Base-by-base conservation (phyloP, 2,113 vertebrate species). In the Clarias magur region DNA sequence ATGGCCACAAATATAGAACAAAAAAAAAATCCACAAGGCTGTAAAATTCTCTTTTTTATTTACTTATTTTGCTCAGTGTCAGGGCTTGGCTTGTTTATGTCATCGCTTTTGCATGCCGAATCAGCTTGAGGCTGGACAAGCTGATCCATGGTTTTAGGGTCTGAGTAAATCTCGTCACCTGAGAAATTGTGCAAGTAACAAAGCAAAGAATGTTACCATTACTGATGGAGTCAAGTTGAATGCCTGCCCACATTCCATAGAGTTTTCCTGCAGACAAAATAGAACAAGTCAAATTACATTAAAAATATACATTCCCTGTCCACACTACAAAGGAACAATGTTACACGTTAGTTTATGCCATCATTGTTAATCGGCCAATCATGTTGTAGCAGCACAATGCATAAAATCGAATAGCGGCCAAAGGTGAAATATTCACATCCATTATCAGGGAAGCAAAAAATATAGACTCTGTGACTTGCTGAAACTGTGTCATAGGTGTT, bases 141-240 rank as follows among this genome's bases (percentile, higher is more conserved):
- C 91, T 88, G 72, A 86, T 94, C 95, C 90, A 89, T 88, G 83
- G 89, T 88, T 25, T 60, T n/a, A 27, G 53, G 89, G 89, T 86
- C 63, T 56, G 85, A 89, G 90, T 93, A 91, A 92, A 95, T 93
- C 91, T 92, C 94, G 97, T 99, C 97, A 99, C 96, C 97, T 99
- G 73, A 88, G 89, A 73, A 93, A 84, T 59, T 95, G 88, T 0
- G 72, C 88, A 65, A 94, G 56, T 56, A 95, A 82, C 76, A 93
- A 17, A 48, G 91, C 90, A 30, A 94, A 83, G 90, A 94, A 91
- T 3, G 85, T 93, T 16, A 91, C 86, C 10, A 4, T 67, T 1
- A 93, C 88, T 10, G 91, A 93, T 0, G 93, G 91, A 68, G 82
- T 75, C 85, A 95, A 89, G 85, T 75, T 83, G 34, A 23, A 56